Conservation (phyloP, 2,113 vertebrate genomes). For the Anarrhichthys ocellatus region DNA sequence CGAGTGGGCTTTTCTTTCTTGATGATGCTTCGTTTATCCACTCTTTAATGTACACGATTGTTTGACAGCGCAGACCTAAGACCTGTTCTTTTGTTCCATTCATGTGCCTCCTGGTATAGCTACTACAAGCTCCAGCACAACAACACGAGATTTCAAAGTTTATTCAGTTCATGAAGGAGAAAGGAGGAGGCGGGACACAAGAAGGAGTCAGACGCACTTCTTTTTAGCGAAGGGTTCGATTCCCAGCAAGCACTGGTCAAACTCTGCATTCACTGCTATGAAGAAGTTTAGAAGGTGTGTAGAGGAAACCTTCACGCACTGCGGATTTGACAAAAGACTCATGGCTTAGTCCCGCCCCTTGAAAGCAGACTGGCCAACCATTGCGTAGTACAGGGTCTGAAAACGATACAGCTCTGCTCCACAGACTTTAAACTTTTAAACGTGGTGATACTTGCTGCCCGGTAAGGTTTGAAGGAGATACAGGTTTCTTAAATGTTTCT, state of each 20-base stretch:
- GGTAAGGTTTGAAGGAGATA: not conserved
- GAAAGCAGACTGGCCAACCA: not conserved
- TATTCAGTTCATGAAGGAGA: not conserved
- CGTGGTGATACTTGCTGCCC: not conserved
- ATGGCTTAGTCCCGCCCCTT: not conserved
- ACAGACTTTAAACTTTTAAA: not conserved
- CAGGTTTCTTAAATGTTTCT: not conserved
- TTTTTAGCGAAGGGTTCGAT: conserved; percentile 1
- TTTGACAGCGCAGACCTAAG: conserved; percentile 8
- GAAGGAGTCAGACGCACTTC: not conserved
- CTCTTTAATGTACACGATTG: not conserved
- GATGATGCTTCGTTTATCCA: conserved; percentile 2
- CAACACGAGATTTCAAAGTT: conserved; percentile 1
- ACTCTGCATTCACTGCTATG: conserved; percentile 26
- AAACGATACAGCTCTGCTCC: not conserved
- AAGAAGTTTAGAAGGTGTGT: conserved; percentile 17
- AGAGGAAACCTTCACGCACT: conserved; percentile 15
- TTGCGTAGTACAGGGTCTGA: not conserved
- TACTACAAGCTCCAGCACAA: not conserved
- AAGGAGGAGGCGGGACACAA: not conserved
- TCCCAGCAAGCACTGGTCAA: not conserved
- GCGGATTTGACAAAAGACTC: conserved; percentile 6
- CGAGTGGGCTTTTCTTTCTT: not conserved
- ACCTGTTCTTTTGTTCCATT: conserved; percentile 34
- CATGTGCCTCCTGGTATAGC: not conserved